Percentiles rank a stretch among this genome's conserved stretches.
Evolutionary conservation across 2,113 vertebrate species (phyloP).

Genomic region (Mobula hypostoma): DNA sequence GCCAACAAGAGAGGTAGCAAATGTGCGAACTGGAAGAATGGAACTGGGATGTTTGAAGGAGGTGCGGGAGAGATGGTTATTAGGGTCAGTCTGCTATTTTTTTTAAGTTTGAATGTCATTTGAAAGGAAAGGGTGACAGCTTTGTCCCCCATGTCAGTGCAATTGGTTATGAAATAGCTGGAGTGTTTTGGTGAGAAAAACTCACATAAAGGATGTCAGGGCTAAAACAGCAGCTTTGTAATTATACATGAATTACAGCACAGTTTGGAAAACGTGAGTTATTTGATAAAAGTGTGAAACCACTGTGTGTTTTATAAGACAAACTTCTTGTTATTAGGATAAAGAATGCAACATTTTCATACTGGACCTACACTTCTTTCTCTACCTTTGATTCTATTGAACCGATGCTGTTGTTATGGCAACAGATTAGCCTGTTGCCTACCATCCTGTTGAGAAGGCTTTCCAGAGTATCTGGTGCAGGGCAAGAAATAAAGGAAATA

Average conservation of each 20-base stretch:
- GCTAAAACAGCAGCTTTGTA: background rate
- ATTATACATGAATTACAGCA: background rate
- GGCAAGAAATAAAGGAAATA: constrained; percentile 19
- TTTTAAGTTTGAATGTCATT: background rate
- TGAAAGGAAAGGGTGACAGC: background rate
- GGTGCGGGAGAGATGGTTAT: background rate
- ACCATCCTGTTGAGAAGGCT: constrained; percentile 6
- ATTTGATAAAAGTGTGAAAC: background rate
- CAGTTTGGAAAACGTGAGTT: background rate
- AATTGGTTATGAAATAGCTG: constrained; percentile 22
- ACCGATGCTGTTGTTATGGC: background rate
- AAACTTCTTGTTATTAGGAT: background rate
- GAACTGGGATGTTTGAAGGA: background rate
- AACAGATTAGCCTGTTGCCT: constrained; percentile 23
- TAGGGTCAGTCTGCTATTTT: background rate
- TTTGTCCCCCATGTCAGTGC: constrained; percentile 1
- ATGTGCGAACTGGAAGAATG: background rate
- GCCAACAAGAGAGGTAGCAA: background rate
- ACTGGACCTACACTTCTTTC: background rate
- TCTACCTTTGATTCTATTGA: constrained; percentile 23
- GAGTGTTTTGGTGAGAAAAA: background rate
- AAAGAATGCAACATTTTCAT: background rate
- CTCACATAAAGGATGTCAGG: background rate
- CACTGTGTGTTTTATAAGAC: background rate
- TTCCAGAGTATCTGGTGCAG: constrained; percentile 1